Conservation (phyloP, 2,888 invertebrate species). For the Nymphalis c-album region DNA sequence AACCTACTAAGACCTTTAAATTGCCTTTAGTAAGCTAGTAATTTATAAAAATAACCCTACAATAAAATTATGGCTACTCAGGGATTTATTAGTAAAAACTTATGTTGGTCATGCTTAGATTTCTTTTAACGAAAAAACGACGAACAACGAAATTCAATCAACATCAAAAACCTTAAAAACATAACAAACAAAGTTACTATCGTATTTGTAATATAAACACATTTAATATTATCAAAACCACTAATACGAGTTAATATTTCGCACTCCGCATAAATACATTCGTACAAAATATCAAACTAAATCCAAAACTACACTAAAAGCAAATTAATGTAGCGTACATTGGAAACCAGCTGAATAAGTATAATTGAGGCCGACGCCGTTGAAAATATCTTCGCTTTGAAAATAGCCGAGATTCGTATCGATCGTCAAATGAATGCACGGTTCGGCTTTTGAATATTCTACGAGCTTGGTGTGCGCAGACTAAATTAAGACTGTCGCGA, state of each 20-base stretch:
- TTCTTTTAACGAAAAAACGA: too few relatives aligned
- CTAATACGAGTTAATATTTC: neutral
- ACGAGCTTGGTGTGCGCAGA: slow-evolving; percentile 20
- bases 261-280: neutral
- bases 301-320: slow-evolving; percentile 29
- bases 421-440: slow-evolving; percentile 36
- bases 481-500: slow-evolving; percentile 14
- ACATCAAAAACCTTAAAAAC: too few relatives aligned
- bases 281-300: slow-evolving; percentile 17
- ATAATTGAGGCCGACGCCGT: slow-evolving; percentile 33
- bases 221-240: neutral
- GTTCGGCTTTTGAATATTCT: slow-evolving; percentile 39
- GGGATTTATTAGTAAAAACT: too few relatives aligned
- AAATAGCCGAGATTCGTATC: slow-evolving; percentile 41
- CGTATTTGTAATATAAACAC: neutral
- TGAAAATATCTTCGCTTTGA: slow-evolving; percentile 39
- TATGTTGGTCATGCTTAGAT: too few relatives aligned
- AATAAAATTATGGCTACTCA: too few relatives aligned
- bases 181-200: too few relatives aligned
- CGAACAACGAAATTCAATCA: too few relatives aligned
- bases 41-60: too few relatives aligned
- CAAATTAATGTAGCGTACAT: slow-evolving; percentile 32
- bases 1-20: too few relatives aligned
- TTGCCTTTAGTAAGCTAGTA: too few relatives aligned
- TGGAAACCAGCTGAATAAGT: slow-evolving; percentile 27